Conservation (phyloP, 2,797 vertebrate genomes). For the Peromyscus aztecus region DNA sequence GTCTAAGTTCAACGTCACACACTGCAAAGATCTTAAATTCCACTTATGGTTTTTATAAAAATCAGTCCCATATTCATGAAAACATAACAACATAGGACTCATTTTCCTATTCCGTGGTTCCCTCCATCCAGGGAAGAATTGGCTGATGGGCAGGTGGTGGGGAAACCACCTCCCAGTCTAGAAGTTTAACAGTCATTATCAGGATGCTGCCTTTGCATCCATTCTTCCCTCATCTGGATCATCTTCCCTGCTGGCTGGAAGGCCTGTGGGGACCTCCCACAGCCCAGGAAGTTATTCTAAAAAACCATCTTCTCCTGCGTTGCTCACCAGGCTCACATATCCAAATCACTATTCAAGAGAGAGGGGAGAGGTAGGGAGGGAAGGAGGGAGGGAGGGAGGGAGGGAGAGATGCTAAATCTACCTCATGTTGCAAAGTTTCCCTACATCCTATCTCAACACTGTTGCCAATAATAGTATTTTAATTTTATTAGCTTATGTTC, state of each 20-base stretch:
- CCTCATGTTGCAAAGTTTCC: not conserved
- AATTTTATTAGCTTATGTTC: not conserved
- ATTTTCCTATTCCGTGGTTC: conserved; percentile 26
- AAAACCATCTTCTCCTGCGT: not conserved
- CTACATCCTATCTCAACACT: not conserved
- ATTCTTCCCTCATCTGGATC: not conserved
- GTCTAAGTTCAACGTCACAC: not conserved
- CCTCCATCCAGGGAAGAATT: not conserved
- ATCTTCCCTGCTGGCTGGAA: not conserved
- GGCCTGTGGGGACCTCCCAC: not conserved
- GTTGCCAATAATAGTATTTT: not conserved
- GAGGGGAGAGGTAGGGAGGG: not conserved
- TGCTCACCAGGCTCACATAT: not conserved
- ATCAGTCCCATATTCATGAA: not conserved
- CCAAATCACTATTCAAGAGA: not conserved
- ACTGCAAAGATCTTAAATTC: conserved; percentile 21
- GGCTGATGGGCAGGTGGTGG: not conserved
- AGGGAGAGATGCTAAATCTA: not conserved
- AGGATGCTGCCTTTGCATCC: not conserved
- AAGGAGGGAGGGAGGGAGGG: not conserved
- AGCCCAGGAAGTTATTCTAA: not conserved
- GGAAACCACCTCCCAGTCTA: not conserved
- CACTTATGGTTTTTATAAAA: not conserved
- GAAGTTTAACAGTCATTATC: not conserved
- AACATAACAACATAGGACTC: not conserved